Evolutionary conservation across 2,797 vertebrate genomes (phyloP).

Genomic region (Enteromius radiatus): DNA sequence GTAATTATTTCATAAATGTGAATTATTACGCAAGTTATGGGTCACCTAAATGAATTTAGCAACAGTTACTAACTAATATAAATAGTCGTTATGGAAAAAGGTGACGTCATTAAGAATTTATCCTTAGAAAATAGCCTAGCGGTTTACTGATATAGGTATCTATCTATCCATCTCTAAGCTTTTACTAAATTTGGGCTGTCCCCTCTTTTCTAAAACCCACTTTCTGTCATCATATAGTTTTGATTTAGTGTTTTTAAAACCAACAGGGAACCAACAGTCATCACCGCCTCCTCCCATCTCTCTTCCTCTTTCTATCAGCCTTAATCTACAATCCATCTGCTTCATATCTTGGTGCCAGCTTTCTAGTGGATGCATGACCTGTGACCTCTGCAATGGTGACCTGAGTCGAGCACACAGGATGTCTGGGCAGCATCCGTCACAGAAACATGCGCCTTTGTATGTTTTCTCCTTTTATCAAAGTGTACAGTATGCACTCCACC

Average conservation of each 20-base stretch:
- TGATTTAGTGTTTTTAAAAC: neutral
- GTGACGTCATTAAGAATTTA: neutral
- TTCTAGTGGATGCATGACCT: slow-evolving; percentile 49
- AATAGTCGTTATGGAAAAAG: neutral
- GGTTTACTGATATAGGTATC: too few species aligned
- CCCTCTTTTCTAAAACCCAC: neutral
- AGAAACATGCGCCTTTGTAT: neutral
- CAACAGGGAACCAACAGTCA: neutral
- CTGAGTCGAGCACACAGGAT: slow-evolving; percentile 57
- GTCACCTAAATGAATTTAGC: neutral
- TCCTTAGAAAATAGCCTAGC: neutral
- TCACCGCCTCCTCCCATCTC: neutral
- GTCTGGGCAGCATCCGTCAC: slow-evolving; percentile 55
- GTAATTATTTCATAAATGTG: slow-evolving; percentile 4
- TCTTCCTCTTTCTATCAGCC: slow-evolving; percentile 9
- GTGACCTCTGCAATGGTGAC: slow-evolving; percentile 29
- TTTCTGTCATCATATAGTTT: neutral
- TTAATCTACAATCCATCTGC: slow-evolving; percentile 43
- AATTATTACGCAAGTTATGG: neutral
- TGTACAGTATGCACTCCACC: neutral
- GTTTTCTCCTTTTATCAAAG: slow-evolving; percentile 12
- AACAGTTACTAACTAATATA: slow-evolving; percentile 6
- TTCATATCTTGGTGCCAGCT: slow-evolving; percentile 47
- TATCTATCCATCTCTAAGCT: too few species aligned
- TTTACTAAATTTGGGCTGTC: neutral